A percentile compares a stretch with the other conserved stretches of the same genome.
Conservation (phyloP, 92 coral and sea anemone genomes). For the Porites evermanni region DNA sequence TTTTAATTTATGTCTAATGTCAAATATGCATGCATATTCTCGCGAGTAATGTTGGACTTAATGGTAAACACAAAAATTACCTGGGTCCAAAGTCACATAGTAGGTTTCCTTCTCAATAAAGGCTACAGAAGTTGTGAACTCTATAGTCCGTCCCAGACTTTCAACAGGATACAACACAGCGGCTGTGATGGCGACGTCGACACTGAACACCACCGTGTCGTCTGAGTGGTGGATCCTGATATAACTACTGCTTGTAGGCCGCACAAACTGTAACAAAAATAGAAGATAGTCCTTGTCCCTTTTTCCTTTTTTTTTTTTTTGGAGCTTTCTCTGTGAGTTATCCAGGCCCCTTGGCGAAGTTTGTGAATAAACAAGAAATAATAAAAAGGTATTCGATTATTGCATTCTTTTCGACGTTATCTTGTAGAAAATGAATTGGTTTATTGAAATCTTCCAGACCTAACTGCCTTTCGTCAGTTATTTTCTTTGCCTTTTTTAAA, state of each 20-base stretch:
- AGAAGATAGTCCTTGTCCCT: not conserved
- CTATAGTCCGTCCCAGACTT: slow-evolving; percentile 64
- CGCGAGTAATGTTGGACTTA: not conserved
- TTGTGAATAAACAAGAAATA: no score
- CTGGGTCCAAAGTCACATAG: slow-evolving; percentile 78
- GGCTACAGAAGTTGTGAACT: slow-evolving; percentile 61
- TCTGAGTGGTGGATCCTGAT: slow-evolving; percentile 57
- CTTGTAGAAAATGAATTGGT: no score
- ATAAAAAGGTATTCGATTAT: no score
- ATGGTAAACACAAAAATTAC: not conserved
- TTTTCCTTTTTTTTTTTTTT: no score
- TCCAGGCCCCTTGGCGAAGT: no score
- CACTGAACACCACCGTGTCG: slow-evolving; percentile 65
- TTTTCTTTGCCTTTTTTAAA: no score
- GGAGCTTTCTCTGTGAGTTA: no score
- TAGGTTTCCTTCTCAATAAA: slow-evolving; percentile 76
- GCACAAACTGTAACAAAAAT: slow-evolving; percentile 65
- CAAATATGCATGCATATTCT: no score
- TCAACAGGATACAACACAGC: slow-evolving; percentile 75
- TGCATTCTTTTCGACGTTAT: no score
- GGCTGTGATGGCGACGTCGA: slow-evolving; percentile 67
- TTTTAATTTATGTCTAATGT: not conserved
- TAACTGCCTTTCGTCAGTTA: no score
- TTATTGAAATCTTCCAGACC: no score
- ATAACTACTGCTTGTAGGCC: slow-evolving; percentile 73